phyloP scores from a whole-genome alignment of 2,113 vertebrate species.

The Malaclemys terrapin region DNA sequence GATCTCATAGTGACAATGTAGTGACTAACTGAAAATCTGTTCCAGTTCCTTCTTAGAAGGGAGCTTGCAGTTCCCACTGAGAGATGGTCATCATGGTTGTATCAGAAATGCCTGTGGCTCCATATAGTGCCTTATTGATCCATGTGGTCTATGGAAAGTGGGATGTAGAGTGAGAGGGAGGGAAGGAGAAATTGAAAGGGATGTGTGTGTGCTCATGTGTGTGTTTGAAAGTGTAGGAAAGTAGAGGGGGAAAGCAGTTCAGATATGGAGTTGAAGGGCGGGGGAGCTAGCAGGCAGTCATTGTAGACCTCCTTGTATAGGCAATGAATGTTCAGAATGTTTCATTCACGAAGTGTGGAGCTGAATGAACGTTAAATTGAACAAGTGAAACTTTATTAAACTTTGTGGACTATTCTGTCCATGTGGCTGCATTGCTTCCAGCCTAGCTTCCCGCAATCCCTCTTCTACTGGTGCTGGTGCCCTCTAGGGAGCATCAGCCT shows the following conservation, averaged over 20 bases:
- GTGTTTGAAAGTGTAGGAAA: conserved; percentile 39
- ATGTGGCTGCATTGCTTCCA: not conserved
- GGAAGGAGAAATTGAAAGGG: conserved; percentile 40
- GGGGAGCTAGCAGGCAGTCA: not conserved
- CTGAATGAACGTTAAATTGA: not conserved
- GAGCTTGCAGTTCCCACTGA: conserved; percentile 62
- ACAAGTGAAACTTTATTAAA: not conserved
- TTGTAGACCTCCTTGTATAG: not conserved
- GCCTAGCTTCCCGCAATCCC: not conserved
- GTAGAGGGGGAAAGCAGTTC: not conserved
- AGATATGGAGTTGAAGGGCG: not conserved
- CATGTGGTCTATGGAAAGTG: conserved; percentile 30
- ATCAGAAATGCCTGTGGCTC: conserved; percentile 61
- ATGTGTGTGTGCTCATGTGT: conserved; percentile 35
- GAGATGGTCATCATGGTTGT: conserved; percentile 45
- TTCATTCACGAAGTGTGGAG: not conserved
- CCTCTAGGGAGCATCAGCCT: not conserved
- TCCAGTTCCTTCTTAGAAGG: conserved; percentile 11
- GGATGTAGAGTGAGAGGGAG: conserved; percentile 13
- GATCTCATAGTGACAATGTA: not conserved
- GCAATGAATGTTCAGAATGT: not conserved
- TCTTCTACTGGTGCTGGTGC: not conserved
- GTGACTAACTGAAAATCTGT: not conserved
- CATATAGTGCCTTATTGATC: conserved; percentile 58
- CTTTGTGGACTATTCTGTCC: not conserved